Percentiles rank a stretch among this genome's conserved stretches.
Evolutionary conservation across 1,140 invertebrate genomes (phyloP).

Genomic region (Drosophila busckii): DNA sequence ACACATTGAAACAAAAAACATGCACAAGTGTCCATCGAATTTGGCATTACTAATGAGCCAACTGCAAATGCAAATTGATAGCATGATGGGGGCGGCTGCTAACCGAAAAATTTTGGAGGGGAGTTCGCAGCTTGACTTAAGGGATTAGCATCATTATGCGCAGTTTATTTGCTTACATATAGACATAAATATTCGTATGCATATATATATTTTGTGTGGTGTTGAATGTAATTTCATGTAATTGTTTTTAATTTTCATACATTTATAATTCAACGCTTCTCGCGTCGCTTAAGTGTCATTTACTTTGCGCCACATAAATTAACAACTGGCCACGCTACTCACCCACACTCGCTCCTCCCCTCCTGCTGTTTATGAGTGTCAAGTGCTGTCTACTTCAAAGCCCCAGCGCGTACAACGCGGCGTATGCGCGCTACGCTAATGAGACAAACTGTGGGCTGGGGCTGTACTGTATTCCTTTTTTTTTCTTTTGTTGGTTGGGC

Average conservation of each 20-base stretch:
- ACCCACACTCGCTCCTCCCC: too few species aligned
- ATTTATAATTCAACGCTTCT: slow-evolving; percentile 65
- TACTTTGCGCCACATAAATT: slow-evolving; percentile 49
- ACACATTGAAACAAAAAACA: too few species aligned
- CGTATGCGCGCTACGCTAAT: slow-evolving; percentile 43
- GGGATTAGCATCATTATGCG: slow-evolving; percentile 71
- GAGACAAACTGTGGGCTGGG: slow-evolving; percentile 6
- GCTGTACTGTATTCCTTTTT: slow-evolving; percentile 3
- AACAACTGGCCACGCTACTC: slow-evolving; percentile 28
- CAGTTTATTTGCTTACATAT: slow-evolving; percentile 57
- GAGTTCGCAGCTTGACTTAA: slow-evolving; percentile 42
- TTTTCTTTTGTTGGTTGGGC: neutral
- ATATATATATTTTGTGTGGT: slow-evolving; percentile 9
- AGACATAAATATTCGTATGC: slow-evolving; percentile 1
- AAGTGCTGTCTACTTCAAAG: slow-evolving; percentile 48
- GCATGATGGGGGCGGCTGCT: slow-evolving; percentile 34
- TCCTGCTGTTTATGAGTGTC: slow-evolving; percentile 43
- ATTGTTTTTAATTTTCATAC: slow-evolving; percentile 73
- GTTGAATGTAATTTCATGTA: slow-evolving; percentile 53
- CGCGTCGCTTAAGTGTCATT: slow-evolving; percentile 49
- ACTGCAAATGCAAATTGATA: slow-evolving; percentile 72
- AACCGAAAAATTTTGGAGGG: too few species aligned
- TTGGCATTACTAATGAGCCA: slow-evolving; percentile 59
- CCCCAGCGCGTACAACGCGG: slow-evolving; percentile 10
- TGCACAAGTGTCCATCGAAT: slow-evolving; percentile 53